These are phyloP conservation scores for Ranitomeya variabilis DNA, from an alignment of 2,113 vertebrate genomes.

Conservation along the genomic window DNA sequence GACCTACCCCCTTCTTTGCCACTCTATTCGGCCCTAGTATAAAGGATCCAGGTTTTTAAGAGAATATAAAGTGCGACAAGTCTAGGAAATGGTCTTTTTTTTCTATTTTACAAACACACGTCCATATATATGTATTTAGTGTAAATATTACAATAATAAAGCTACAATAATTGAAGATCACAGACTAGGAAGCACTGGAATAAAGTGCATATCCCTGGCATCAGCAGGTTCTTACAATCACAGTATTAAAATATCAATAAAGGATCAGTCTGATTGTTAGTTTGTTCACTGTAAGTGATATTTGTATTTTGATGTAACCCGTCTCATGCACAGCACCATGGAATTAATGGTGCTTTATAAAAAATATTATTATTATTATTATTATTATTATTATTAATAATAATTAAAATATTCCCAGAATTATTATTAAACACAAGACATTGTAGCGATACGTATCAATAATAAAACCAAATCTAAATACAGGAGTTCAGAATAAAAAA, in stretches of 20 bases:
- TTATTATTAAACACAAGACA: background rate
- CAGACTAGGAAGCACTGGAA: background rate
- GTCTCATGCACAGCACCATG: too few relatives aligned
- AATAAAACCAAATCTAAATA: background rate
- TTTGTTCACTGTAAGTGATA: too few relatives aligned
- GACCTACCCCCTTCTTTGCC: background rate
- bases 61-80: background rate
- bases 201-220: conserved; percentile 13
- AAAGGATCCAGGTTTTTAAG: background rate
- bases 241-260: background rate
- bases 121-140: background rate
- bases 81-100: background rate
- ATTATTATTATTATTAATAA: too few relatives aligned
- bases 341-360: too few relatives aligned
- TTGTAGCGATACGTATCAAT: background rate
- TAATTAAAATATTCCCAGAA: background rate
- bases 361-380: too few relatives aligned
- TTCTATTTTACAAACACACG: background rate
- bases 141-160: background rate
- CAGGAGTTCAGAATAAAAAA: conserved; percentile 2
- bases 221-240: background rate
- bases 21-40: background rate
- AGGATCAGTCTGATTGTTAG: too few relatives aligned
- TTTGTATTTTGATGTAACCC: too few relatives aligned
- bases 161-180: background rate